Conservation (phyloP, 1,140 invertebrate species). For the Cecropterus lyciades region DNA sequence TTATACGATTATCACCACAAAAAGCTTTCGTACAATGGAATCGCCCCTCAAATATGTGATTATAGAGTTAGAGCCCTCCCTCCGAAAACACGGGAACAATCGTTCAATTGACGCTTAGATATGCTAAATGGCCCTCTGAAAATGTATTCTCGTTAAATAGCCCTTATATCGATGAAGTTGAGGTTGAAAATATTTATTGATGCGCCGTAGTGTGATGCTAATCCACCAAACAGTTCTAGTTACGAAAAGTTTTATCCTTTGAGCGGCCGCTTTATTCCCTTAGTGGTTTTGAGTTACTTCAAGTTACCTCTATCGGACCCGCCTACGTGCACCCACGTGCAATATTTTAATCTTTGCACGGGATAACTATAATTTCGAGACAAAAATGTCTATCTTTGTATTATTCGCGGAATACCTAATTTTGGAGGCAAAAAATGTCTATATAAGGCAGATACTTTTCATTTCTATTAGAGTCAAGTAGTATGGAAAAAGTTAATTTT, state of each 20-base stretch:
- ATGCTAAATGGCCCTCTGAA: slow-evolving; percentile 43
- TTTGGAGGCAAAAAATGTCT: no score
- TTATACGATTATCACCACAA: slow-evolving; percentile 63
- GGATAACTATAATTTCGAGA: no score
- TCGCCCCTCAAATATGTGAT: slow-evolving; percentile 51
- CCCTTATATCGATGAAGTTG: neutral
- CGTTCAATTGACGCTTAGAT: slow-evolving; percentile 45
- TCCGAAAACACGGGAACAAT: slow-evolving; percentile 36
- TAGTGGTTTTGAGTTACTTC: slow-evolving; percentile 10
- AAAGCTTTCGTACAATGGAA: slow-evolving; percentile 55
- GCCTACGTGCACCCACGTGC: neutral
- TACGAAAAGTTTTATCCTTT: slow-evolving; percentile 35
- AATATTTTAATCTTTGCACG: no score
- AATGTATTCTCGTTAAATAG: neutral
- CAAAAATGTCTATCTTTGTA: no score
- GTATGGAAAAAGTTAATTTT: no score
- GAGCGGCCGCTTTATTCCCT: slow-evolving; percentile 19
- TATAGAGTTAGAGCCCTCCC: slow-evolving; percentile 44
- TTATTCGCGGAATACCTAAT: no score
- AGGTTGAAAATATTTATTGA: neutral
- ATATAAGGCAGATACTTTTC: no score
- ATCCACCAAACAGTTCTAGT: slow-evolving; percentile 22
- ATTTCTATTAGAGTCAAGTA: no score
- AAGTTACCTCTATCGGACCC: neutral
- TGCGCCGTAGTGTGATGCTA: neutral